Percentiles rank a stretch among this genome's conserved stretches.
phyloP scores from a whole-genome alignment of 1,140 invertebrate genomes.

The Daktulosphaira vitifoliae region DNA sequence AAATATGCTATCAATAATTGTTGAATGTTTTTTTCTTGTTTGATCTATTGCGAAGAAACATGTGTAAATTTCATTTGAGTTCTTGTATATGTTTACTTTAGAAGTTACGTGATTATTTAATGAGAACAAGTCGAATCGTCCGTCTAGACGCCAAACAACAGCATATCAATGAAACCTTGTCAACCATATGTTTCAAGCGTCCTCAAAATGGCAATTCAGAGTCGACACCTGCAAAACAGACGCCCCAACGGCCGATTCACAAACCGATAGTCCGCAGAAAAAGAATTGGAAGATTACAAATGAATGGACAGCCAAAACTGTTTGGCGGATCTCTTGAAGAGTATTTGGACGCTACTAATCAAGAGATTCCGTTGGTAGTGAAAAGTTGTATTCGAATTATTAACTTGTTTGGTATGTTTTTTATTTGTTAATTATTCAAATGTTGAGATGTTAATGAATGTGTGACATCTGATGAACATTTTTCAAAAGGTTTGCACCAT shows the following conservation, averaged over 20 bases:
- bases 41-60: too few species aligned
- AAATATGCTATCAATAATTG: too few species aligned
- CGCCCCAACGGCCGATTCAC: conserved; percentile 37
- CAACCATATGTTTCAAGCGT: conserved; percentile 26
- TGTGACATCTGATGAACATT: too few species aligned
- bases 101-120: conserved; percentile 87
- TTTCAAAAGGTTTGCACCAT: conserved; percentile 65
- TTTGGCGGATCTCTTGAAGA: conserved; percentile 92
- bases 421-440: background rate
- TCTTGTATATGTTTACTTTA: too few species aligned
- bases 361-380: conserved; percentile 82
- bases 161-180: conserved; percentile 63
- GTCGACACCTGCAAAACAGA: conserved; percentile 14
- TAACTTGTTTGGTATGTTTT: conserved; percentile 66
- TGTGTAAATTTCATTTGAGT: background rate
- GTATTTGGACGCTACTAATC: conserved; percentile 74
- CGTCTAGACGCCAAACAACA: conserved; percentile 80
- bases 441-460: background rate
- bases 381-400: conserved; percentile 88
- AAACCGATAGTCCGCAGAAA: conserved; percentile 56
- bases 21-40: too few species aligned
- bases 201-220: conserved; percentile 20
- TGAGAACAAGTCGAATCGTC: conserved; percentile 82
- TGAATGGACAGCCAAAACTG: conserved; percentile 72
- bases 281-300: conserved; percentile 63